Conservation (phyloP, 2,797 vertebrate genomes). For the Halcyon smyrnensis region DNA sequence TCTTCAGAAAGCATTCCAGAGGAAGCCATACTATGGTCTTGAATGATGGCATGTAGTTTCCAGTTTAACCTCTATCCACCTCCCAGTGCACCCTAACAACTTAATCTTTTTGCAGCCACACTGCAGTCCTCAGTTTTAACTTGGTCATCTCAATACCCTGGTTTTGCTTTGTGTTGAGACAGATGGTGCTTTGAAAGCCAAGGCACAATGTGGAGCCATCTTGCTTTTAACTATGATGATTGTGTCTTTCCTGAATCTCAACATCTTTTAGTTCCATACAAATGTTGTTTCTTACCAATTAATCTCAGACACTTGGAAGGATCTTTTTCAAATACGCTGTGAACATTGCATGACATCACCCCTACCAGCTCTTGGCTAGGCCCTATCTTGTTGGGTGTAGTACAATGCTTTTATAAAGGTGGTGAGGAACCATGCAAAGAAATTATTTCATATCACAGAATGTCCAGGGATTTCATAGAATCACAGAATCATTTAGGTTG, state of each 20-base stretch:
- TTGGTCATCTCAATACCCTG: rapidly evolving
- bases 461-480: neutral
- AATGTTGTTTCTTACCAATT: neutral
- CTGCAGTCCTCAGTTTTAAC: neutral
- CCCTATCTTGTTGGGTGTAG: neutral
- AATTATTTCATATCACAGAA: neutral
- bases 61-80: neutral
- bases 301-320: neutral
- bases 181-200: neutral
- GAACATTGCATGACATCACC: neutral
- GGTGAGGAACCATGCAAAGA: neutral
- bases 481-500: no score
- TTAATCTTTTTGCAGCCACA: neutral
- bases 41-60: neutral
- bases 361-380: neutral
- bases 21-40: rapidly evolving
- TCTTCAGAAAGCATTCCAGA: neutral
- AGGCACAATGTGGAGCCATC: rapidly evolving
- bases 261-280: neutral
- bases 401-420: neutral
- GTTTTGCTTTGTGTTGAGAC: neutral
- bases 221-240: neutral
- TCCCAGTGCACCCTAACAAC: neutral
- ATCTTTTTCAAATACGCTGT: neutral
- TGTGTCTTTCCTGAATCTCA: neutral